Conservation (phyloP, 2,113 vertebrate genomes). For the Haemorhous mexicanus region DNA sequence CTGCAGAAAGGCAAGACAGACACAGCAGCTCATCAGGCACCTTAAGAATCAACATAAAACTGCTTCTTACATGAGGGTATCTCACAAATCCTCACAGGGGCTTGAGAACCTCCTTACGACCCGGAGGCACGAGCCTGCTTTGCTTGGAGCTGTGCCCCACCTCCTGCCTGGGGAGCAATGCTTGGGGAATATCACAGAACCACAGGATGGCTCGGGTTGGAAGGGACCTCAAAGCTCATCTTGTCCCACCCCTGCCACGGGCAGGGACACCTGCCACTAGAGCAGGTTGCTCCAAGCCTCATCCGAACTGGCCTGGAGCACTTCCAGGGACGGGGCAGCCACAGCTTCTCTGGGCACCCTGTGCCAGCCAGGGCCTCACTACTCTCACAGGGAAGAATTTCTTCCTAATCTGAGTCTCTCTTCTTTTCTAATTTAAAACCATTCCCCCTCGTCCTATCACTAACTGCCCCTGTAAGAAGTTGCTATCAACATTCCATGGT, state of each 20-base stretch:
- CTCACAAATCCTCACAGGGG: not conserved
- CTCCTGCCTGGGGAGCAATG: not conserved
- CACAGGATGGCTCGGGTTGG: fast-evolving
- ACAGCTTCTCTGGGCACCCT: not conserved
- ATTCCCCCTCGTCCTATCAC: not conserved
- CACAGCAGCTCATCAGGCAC: not conserved
- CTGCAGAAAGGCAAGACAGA: constrained; percentile 73
- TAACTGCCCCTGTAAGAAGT: not conserved
- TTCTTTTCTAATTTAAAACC: not conserved
- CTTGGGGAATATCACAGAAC: not conserved
- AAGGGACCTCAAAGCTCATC: not conserved
- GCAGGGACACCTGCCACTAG: no score
- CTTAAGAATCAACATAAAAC: not conserved
- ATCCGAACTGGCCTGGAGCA: no score
- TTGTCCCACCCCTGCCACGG: not conserved
- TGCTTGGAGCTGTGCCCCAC: not conserved
- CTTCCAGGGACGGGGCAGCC: not conserved
- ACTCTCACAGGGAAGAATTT: not conserved
- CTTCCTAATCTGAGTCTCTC: not conserved
- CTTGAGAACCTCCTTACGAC: not conserved
- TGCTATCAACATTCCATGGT: not conserved
- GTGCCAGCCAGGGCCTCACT: not conserved
- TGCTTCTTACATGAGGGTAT: not conserved
- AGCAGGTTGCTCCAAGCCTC: fast-evolving
- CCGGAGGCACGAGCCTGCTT: not conserved